These are phyloP conservation scores for Copidosoma aretas DNA, from an alignment of 2,888 invertebrate genomes.

Conservation along the genomic window DNA sequence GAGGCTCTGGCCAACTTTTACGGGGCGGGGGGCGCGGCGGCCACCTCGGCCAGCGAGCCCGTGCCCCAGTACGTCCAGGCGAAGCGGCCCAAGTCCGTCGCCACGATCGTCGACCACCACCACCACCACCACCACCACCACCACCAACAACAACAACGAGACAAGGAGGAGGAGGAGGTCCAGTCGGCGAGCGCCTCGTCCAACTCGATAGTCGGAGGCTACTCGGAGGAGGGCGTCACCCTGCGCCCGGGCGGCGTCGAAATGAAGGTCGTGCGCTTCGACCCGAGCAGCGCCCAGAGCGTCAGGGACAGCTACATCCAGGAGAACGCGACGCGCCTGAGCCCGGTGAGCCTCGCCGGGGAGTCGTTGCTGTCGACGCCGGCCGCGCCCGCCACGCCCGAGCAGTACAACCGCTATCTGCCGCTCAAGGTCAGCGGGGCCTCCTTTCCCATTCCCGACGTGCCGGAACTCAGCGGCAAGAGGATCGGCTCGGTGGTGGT, in stretches of 20 bases:
- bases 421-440: constrained; percentile 85
- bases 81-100: constrained; percentile 54
- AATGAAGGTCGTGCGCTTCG: constrained; percentile 85
- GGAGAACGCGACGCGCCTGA: constrained; percentile 75
- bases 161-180: constrained; percentile 51
- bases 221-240: constrained; percentile 59
- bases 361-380: neutral
- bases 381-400: constrained; percentile 59
- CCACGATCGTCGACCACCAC: no score
- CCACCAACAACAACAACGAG: no score
- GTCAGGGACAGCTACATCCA: constrained; percentile 75
- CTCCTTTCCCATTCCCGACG: constrained; percentile 83
- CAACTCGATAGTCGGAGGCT: constrained; percentile 49
- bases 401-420: constrained; percentile 82
- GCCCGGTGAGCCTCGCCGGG: constrained; percentile 74
- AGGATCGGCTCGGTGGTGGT: constrained; percentile 86
- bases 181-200: constrained; percentile 23
- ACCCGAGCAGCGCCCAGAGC: constrained; percentile 77
- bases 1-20: constrained; percentile 88
- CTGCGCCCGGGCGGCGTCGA: constrained; percentile 70
- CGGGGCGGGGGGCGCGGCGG: constrained; percentile 80
- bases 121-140: no score
- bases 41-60: constrained; percentile 74
- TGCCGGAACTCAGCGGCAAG: constrained; percentile 75
- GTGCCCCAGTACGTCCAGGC: constrained; percentile 75